A percentile compares a stretch with the other conserved stretches of the same genome.
phyloP scores from a whole-genome alignment of 2,797 vertebrate genomes.

The Lithobates pipiens region DNA sequence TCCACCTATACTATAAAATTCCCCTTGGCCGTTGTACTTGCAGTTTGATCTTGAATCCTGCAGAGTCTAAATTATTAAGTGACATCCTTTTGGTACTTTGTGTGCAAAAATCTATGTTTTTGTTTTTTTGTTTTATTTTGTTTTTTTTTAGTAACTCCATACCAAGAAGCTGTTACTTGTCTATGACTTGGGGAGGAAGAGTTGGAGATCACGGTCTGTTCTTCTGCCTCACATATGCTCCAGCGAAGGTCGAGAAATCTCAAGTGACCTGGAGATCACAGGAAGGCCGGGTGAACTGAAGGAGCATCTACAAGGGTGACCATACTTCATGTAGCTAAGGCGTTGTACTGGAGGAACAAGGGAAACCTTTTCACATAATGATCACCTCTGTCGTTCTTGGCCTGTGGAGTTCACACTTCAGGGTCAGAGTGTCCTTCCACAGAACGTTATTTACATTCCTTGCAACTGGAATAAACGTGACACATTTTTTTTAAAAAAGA shows the following conservation, averaged over 20 bases:
- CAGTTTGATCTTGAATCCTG: neutral
- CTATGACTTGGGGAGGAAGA: neutral
- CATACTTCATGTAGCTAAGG: too few relatives aligned
- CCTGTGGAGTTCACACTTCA: neutral
- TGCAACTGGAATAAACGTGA: too few relatives aligned
- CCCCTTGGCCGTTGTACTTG: neutral
- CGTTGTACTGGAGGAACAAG: neutral
- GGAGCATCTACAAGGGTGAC: too few relatives aligned
- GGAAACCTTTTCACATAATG: neutral
- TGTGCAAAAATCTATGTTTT: neutral
- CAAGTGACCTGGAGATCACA: conserved; percentile 2
- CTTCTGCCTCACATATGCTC: neutral
- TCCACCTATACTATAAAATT: too few relatives aligned
- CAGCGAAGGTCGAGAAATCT: neutral
- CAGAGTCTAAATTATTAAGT: conserved; percentile 1
- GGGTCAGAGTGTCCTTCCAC: conserved; percentile 9
- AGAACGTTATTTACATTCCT: too few relatives aligned
- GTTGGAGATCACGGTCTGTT: neutral
- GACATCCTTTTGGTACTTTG: neutral
- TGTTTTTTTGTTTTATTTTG: too few relatives aligned
- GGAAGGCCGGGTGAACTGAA: neutral
- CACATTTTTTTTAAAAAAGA: too few relatives aligned
- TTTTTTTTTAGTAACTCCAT: too few relatives aligned
- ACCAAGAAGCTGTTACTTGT: neutral
- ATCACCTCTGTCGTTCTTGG: too few relatives aligned